Percentiles rank a stretch among this genome's conserved stretches.
Evolutionary conservation across 2,113 vertebrate genomes (phyloP).

Genomic region (Tenebrosternarchus preto): DNA sequence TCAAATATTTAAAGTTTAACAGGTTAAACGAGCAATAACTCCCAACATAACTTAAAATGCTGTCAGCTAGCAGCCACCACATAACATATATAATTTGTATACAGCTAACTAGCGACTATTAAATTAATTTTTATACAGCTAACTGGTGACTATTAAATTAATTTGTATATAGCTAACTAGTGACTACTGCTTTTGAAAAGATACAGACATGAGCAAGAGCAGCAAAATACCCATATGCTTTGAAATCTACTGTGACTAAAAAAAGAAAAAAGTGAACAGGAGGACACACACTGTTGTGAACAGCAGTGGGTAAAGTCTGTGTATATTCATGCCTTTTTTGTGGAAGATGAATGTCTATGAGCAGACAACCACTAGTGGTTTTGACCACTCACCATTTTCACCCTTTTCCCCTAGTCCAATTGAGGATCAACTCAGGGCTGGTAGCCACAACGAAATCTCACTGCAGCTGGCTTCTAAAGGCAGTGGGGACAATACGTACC

Average conservation of each 20-base stretch:
- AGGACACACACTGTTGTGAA: conserved; percentile 8
- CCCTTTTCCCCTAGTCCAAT: conserved; percentile 58
- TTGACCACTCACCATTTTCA: conserved; percentile 69
- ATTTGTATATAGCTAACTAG: background rate
- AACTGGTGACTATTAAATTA: background rate
- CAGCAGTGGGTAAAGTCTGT: conserved; percentile 36
- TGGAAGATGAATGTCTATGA: conserved; percentile 62
- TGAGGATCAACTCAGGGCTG: conserved; percentile 69
- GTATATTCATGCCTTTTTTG: conserved; percentile 55
- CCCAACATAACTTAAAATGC: too few species aligned
- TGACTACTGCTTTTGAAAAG: background rate
- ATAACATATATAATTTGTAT: too few species aligned
- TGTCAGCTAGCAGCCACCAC: too few species aligned
- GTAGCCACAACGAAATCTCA: conserved; percentile 77
- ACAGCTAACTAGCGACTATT: background rate
- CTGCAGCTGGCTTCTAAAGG: conserved; percentile 73
- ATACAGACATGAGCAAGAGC: background rate
- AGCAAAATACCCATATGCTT: background rate
- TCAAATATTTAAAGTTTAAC: too few species aligned
- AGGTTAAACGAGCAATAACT: too few species aligned
- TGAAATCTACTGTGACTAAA: background rate
- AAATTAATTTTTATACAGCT: background rate
- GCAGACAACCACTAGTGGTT: conserved; percentile 54
- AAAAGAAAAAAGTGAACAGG: background rate
- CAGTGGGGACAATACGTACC: conserved; percentile 67